Base-by-base conservation (phyloP, 2,888 invertebrate genomes). In the Ommatoiulus sabulosus region DNA sequence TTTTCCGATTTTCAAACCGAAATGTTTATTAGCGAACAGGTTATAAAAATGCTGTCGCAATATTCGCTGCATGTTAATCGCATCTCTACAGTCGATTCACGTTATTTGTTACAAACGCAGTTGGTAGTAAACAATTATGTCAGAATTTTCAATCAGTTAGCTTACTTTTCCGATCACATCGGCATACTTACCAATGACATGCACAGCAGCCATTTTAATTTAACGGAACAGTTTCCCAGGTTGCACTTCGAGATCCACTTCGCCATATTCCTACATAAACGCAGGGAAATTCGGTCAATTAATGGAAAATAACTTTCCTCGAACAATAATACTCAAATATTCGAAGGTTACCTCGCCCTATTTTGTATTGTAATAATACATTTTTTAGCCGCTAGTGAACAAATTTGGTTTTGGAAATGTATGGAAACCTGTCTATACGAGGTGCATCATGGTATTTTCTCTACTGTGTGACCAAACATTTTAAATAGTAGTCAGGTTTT, bases 201-300 rank as follows among this genome's bases (percentile, higher is more conserved):
- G 86, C 44, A 86, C 86, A 86, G 86, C 86, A 86, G 86, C 86
- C 86, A 86, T 86, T 44, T 86, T 86, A 86, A 86, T 86, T 48
- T 86, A 86, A 86, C 46, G 86, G 86, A 48, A 86, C 86, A 86
- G 46, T 86, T 86, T 48, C 86, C 86, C 80, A 80, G 80, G 80
- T 80, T 80, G 80, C 80, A 80, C 20, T 80, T 80, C 80, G 80
- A 24, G 35, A n/a, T 72, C 80, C 80, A 80, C 80, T 80, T 80
- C 35, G 35, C 80, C 80, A 80, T 80, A 80, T 80, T 80, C 80
- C 80, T 80, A 80, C 2, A 35, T 20, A 80, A 80, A 80, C 24
- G 35, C 35, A 12, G 80, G 10, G 12, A 80, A 35, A 24, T 35
- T 15, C 8, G 7, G 24, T 35, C 4, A 80, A 10, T 80, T 35